Conservation (phyloP, 2,888 invertebrate genomes). For the Polia nebulosa region DNA sequence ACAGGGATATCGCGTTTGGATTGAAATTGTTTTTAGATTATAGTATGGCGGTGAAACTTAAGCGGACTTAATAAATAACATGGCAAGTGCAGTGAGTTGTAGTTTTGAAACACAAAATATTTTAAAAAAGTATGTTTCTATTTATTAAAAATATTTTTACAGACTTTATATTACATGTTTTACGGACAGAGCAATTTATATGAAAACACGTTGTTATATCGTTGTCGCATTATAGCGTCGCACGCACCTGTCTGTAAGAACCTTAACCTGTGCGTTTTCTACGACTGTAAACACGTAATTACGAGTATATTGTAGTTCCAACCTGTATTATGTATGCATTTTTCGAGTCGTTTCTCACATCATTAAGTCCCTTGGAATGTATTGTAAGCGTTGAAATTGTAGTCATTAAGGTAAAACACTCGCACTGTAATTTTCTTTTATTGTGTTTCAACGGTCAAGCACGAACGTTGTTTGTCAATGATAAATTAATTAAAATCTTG, state of each 20-base stretch:
- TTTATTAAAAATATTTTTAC: too few relatives aligned
- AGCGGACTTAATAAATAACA: too few relatives aligned
- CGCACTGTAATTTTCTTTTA: constrained; percentile 58
- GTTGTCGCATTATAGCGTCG: background rate
- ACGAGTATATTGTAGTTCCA: constrained; percentile 29
- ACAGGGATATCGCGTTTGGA: too few relatives aligned
- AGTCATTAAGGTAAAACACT: constrained; percentile 52
- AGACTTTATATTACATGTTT: too few relatives aligned
- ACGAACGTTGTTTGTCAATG: constrained; percentile 29
- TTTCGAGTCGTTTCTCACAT: constrained; percentile 60
- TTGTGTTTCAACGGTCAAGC: constrained; percentile 54
- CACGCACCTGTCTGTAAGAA: background rate
- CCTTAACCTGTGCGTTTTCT: constrained; percentile 16
- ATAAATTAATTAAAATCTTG: constrained; percentile 41
- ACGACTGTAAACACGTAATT: constrained; percentile 44
- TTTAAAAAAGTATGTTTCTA: too few relatives aligned
- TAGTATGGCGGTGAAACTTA: too few relatives aligned
- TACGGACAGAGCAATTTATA: too few relatives aligned
- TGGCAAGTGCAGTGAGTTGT: too few relatives aligned
- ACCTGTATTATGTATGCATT: constrained; percentile 37
- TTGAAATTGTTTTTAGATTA: too few relatives aligned
- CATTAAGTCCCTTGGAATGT: constrained; percentile 45
- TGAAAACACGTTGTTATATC: too few relatives aligned
- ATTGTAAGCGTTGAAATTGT: constrained; percentile 40
- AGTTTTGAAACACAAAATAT: too few relatives aligned